Evolutionary conservation across 2,888 invertebrate species (phyloP), one percentile per base, ranked within the genome.

Genomic region (Tenthredo mesomela): DNA sequence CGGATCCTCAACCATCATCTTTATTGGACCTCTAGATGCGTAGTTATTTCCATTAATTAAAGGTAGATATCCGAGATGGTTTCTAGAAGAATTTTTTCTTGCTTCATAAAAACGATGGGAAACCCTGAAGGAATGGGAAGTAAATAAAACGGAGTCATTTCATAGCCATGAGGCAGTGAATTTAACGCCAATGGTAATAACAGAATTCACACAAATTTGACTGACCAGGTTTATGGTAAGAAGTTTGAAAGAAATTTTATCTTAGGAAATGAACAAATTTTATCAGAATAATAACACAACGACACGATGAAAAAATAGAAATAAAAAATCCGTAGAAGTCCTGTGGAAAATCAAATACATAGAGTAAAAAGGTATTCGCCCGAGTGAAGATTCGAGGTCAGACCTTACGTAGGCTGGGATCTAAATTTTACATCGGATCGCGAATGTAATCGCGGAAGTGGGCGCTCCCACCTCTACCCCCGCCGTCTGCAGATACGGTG

Each of bases 341-440:
- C 50, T 18, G 18, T 77, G 61, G 33, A 58, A 80, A 80, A 80
- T 80, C 80, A 80, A 80, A 80, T 61, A 40, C 40, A 21, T 80
- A 25, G 61, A 80, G 80, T 58, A 33, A 80, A 80, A 58, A 80
- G 80, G 58, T 33, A 61, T 80, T 61, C 80, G 58, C 58, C 21
- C 21, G 61, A 80, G 80, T 37, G 61, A 80, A 80, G 58, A 80
- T 61, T 80, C 80, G 80, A 61, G 80, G 80, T 82, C 82, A 82
- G 29, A 82, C 82, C 67, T 65, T 82, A 50, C 67, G 82, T 43
- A 82, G 67, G 67, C 65, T 70, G 67, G 25, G 82, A 65, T 70
- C 67, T 82, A 82, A 82, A 82, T 82, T 82, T 82, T 82, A 82
- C 82, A 82, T 82, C 82, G 67, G 82, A 82, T 82, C 82, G 82